Base-by-base conservation (phyloP, 1,140 invertebrate genomes). In the Pissodes strobi region DNA sequence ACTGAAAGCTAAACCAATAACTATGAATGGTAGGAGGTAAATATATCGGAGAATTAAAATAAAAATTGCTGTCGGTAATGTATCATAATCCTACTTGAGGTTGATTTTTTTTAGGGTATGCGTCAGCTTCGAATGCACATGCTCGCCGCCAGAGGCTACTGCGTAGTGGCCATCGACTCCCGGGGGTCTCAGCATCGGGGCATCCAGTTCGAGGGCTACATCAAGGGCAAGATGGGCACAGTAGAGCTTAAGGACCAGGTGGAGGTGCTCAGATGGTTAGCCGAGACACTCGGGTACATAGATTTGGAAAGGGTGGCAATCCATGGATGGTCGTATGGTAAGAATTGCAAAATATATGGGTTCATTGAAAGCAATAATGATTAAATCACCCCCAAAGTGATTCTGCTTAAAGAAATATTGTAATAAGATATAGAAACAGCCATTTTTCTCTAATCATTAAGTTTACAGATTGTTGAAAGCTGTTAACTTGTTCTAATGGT, bases 271-370 rank as follows among this genome's bases (percentile, higher is more conserved):
- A 85, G 89, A 64, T 91, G 88, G 85, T 79, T 98, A n/a, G 87
- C 93, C 0, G 87, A 92, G 70, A 87, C 87, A 64, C 87, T 90
- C 8, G 88, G 88, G 30, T 97, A 88, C 71, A 94, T 99, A 64
- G 97, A 99, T 78, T 86, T 97, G 81, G 86, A 86, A 67, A 84
- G 97, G 56, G 88, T 99, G 1, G 97, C 93, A 3, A 93, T 99
- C 69, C 94, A 97, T 77, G 97, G 97, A 4, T 99, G 97, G 97
- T 98, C 96, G 43, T 99, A 99, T 77, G 97, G 95, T 86, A 55
- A 76, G 74, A 66, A 39, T 19, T 10, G n/a, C n/a, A n/a, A n/a
- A n/a, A n/a, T n/a, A n/a, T n/a, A n/a, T n/a, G n/a, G n/a, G n/a
- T n/a, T n/a, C n/a, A n/a, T n/a, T n/a, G n/a, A n/a, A n/a, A n/a